These are phyloP conservation scores for Erpobdella octoculata DNA, from an alignment of 2,888 invertebrate species.

Conservation along the genomic window DNA sequence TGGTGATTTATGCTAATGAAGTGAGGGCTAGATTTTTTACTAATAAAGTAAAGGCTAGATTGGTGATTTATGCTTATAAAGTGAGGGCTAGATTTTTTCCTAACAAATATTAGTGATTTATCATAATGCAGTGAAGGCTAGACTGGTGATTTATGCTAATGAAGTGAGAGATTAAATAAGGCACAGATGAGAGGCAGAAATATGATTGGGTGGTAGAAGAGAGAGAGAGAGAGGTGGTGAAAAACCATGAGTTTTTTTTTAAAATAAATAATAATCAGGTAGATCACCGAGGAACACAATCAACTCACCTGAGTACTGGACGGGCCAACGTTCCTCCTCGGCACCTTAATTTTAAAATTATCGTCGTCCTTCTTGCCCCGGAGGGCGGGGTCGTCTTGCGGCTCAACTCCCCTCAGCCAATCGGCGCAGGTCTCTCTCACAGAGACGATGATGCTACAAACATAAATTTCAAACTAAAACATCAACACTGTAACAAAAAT, in stretches of 20 bases:
- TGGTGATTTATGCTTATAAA: too few relatives aligned
- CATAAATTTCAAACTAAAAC: too few relatives aligned
- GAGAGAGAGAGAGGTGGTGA: too few relatives aligned
- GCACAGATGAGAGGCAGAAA: too few relatives aligned
- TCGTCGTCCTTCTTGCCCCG: conserved; percentile 82
- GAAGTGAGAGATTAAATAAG: neutral
- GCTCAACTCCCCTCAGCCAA: conserved; percentile 84
- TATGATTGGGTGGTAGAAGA: too few relatives aligned
- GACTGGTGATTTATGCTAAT: too few relatives aligned
- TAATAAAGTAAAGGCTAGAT: too few relatives aligned
- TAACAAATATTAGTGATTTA: neutral
- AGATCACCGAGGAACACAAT: too few relatives aligned
- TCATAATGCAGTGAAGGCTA: too few relatives aligned
- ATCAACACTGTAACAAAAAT: too few relatives aligned
- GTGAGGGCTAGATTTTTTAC: neutral
- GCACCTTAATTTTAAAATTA: conserved; percentile 79
- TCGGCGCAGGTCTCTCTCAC: conserved; percentile 95
- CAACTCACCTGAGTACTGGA: conserved; percentile 57
- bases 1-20: neutral
- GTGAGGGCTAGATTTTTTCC: neutral
- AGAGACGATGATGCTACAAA: conserved; percentile 79
- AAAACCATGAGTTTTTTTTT: too few relatives aligned
- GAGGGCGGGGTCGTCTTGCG: conserved; percentile 79
- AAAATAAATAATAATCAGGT: too few relatives aligned
- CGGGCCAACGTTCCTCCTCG: conserved; percentile 78